Evolutionary conservation across 2,113 vertebrate species (phyloP), one percentile per base, ranked within the genome.

Genomic region (Istiophorus platypterus): DNA sequence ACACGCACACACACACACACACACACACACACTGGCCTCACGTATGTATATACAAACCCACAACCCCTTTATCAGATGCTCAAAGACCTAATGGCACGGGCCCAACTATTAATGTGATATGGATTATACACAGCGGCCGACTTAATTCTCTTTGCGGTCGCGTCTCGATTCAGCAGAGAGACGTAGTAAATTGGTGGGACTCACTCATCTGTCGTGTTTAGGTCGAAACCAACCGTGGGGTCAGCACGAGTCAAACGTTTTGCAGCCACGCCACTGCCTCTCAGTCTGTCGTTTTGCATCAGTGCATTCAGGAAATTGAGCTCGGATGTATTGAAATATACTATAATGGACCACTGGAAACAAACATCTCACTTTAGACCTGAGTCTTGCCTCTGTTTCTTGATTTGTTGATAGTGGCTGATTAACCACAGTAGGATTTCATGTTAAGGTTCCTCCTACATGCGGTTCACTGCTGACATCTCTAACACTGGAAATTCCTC

Each of bases 81-180:
- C 34, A 74, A 27, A 76, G 80, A 72, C 61, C 73, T 90, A 85
- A 90, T 87, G 85, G 63, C 64, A 39, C 52, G 12, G n/a, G 65
- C 31, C 70, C 72, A 80, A 86, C 81, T n/a, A 85, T 91, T 89
- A 86, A 76, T 81, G 83, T 80, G 71, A 79, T 76, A 82, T 85
- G 91, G 91, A 94, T 93, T 93, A 91, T 20, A 81, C 37, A 10
- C 42, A n/a, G 85, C 3, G 3, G 57, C 56, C 58, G 65, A 82
- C 64, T 86, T 87, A 68, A 89, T 58, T 87, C 82, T 85, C 49
- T 14, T 29, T 59, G 2, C 13, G 47, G 12, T 12, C 29, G 17
- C 57, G 51, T 59, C 77, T 57, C 42, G 17, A 1, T 75, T 85
- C 66, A 66, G 11, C 47, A 80, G 27, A 52, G 1, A n/a, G 52